Conservation (phyloP, 1,140 invertebrate genomes). For the Pseudomyrmex pallidus region DNA sequence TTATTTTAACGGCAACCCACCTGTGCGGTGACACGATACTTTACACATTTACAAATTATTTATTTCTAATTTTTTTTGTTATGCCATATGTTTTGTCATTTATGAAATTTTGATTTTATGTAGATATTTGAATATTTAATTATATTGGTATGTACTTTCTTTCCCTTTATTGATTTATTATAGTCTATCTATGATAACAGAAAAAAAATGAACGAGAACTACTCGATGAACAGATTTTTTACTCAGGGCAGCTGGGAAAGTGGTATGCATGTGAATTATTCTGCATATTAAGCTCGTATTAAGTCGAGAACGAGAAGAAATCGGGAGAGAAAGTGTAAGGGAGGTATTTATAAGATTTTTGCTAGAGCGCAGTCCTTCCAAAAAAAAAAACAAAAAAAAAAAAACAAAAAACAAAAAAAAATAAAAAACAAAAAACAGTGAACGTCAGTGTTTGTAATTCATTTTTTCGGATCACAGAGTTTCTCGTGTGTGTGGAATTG, state of each 20-base stretch:
- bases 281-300: constrained; percentile 57
- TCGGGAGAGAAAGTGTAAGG: constrained; percentile 12
- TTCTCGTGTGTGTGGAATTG: neutral
- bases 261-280: constrained; percentile 60
- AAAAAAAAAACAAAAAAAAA: neutral
- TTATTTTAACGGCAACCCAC: constrained; percentile 60
- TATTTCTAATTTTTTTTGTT: constrained; percentile 19
- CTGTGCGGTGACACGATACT: constrained; percentile 27
- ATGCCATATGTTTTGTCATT: no score
- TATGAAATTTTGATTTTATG: no score
- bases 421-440: neutral
- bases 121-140: no score
- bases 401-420: no score
- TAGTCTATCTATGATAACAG: no score
- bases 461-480: no score
- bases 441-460: neutral
- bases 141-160: no score
- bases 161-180: no score
- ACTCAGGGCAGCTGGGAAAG: constrained; percentile 71
- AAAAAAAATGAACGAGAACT: constrained; percentile 1
- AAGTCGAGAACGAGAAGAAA: constrained; percentile 45
- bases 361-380: constrained; percentile 25
- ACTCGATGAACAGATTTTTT: constrained; percentile 62
- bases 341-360: constrained; percentile 49
- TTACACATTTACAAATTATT: constrained; percentile 8